Evolutionary conservation across 2,113 vertebrate genomes (phyloP), one percentile per base, ranked within the genome.

Genomic region (Synodontis membranacea): DNA sequence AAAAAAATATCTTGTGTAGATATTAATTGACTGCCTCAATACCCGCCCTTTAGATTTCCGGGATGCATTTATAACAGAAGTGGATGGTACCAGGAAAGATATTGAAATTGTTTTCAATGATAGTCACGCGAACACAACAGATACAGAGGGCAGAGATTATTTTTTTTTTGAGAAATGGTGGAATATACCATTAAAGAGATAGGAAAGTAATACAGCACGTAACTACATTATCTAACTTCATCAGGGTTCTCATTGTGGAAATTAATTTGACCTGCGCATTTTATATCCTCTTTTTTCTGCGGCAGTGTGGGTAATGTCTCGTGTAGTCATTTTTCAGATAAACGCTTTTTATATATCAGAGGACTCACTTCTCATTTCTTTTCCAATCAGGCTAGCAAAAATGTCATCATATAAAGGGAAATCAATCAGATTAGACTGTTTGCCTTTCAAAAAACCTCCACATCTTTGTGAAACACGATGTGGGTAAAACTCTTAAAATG

Each of bases 401-500:
- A 84, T 60, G 28, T 75, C 37, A 75, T 46, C 15, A 15, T 84
- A n/a, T 75, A 75, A 44, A 74, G 25, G 52, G 39, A 19, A 58
- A 31, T 56, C 50, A 58, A 60, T 84, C 83, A 58, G 83, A 60
- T 84, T 39, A 72, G 66, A n/a, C 56, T 39, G 42, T 74, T 84
- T 84, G 50, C 70, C 54, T 74, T 84, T 84, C 68, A 75, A 75
- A 75, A 84, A 52, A 75, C 42, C 50, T 84, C 54, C 56, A 23
- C 68, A 76, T 76, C 8, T 48, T 28, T 84, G 39, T 84, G 82
- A 72, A 10, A 37, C 25, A 46, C 64, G 42, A 42, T 80, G 17
- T 80, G 64, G 44, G 84, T 83, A 46, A n/a, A 86, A 86, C 85
- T 75, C 52, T 76, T 23, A 3, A 19, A n/a, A 80, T 76, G 70